These are phyloP conservation scores for Delichon dasypus DNA, from an alignment of 2,797 vertebrate genomes.

Conservation along the genomic window DNA sequence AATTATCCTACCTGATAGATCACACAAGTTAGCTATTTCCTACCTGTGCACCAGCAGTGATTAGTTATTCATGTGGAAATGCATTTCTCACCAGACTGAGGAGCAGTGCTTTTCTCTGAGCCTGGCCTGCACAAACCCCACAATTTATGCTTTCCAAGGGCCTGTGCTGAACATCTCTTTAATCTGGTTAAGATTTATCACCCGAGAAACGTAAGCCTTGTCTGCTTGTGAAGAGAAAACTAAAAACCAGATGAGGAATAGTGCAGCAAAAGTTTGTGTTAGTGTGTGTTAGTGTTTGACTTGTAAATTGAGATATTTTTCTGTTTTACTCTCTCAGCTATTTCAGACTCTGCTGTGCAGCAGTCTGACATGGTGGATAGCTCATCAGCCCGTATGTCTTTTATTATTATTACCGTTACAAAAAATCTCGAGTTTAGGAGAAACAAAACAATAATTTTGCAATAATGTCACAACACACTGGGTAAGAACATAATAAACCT, in stretches of 20 bases:
- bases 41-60: neutral
- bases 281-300: neutral
- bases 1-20: constrained; percentile 35
- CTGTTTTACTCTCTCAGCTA: neutral
- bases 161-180: neutral
- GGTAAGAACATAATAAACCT: constrained; percentile 29
- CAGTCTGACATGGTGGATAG: neutral
- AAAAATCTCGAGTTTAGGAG: constrained; percentile 22
- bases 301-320: neutral
- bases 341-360: constrained; percentile 9
- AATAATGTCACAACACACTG: constrained; percentile 16
- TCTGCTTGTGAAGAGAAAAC: neutral
- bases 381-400: constrained; percentile 14
- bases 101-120: constrained; percentile 39
- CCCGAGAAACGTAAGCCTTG: neutral
- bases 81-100: neutral
- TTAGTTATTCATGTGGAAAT: constrained; percentile 63
- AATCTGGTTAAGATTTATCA: constrained; percentile 7
- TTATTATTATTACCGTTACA: constrained; percentile 19
- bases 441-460: constrained; percentile 57
- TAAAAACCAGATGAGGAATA: neutral
- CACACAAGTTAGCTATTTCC: constrained; percentile 35
- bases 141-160: neutral
- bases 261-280: neutral
- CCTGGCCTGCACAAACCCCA: neutral